Conservation (phyloP, 2,888 invertebrate genomes). For the Suillia variegata region DNA sequence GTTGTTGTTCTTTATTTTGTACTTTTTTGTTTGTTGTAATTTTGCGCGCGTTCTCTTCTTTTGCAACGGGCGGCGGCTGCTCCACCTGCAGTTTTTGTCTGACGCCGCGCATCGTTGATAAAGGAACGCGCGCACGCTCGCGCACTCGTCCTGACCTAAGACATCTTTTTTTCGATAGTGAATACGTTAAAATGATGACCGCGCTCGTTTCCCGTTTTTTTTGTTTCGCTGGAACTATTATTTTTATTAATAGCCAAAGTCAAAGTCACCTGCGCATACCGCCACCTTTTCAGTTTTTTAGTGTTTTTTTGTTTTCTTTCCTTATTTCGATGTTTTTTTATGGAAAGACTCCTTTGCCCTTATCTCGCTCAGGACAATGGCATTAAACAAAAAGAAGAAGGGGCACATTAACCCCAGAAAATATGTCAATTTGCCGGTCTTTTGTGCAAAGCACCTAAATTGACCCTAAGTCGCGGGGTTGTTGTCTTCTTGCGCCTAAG, state of each 20-base stretch:
- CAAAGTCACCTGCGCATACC: constrained; percentile 50
- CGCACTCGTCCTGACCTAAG: constrained; percentile 47
- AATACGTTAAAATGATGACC: constrained; percentile 30
- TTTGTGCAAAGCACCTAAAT: neutral
- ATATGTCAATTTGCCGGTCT: neutral
- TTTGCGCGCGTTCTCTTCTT: constrained; percentile 17
- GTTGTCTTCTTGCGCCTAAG: constrained; percentile 11
- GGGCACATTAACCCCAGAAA: neutral
- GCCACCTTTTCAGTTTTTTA: neutral
- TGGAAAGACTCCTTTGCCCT: neutral
- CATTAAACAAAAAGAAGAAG: no score
- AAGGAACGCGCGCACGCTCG: neutral
- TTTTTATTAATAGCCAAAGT: constrained; percentile 57
- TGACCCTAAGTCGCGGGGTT: neutral
- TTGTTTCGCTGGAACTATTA: constrained; percentile 52
- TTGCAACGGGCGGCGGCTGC: neutral
- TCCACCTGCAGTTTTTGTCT: constrained; percentile 42
- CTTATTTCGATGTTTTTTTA: neutral
- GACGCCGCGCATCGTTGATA: no score
- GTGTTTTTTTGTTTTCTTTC: neutral
- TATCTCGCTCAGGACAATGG: neutral
- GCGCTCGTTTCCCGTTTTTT: neutral
- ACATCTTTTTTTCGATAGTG: constrained; percentile 54
- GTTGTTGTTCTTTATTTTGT: constrained; percentile 6
- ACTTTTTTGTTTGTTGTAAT: constrained; percentile 18